phyloP scores from a whole-genome alignment of 2,113 vertebrate species.

The Esox niger region DNA sequence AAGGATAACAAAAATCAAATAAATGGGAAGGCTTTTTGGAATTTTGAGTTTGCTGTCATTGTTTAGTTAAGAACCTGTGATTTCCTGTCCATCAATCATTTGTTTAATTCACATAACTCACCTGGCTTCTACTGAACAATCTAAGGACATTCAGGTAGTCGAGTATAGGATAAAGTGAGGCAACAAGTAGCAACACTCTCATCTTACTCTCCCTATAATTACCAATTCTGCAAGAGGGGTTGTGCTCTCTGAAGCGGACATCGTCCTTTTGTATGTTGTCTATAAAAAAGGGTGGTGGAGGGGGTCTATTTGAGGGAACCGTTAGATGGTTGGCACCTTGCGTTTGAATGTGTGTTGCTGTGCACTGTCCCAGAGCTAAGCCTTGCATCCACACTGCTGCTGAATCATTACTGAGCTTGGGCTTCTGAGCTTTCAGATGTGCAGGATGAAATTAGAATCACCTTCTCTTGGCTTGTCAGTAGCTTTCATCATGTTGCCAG shows the following conservation, averaged over 20 bases:
- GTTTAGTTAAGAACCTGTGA: too few species aligned
- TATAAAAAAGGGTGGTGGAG: slow-evolving; percentile 10
- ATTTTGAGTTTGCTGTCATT: too few species aligned
- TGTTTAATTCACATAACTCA: too few species aligned
- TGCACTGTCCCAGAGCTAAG: slow-evolving; percentile 30
- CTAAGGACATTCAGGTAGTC: too few species aligned
- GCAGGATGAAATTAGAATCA: slow-evolving; percentile 48
- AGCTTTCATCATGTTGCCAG: slow-evolving; percentile 27
- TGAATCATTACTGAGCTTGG: slow-evolving; percentile 31
- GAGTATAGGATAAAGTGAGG: too few species aligned
- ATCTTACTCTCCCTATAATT: too few species aligned
- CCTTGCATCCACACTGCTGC: slow-evolving; percentile 5
- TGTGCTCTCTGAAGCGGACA: background rate
- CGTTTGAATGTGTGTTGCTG: slow-evolving; percentile 9
- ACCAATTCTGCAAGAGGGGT: background rate
- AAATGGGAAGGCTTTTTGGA: too few species aligned
- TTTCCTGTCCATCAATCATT: too few species aligned
- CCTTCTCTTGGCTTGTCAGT: slow-evolving; percentile 38
- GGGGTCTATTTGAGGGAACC: slow-evolving; percentile 10
- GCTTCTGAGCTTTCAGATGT: slow-evolving; percentile 31
- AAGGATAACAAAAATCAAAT: too few species aligned
- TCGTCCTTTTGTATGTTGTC: slow-evolving; percentile 31
- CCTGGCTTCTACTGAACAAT: too few species aligned
- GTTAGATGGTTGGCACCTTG: background rate
- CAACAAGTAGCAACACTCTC: too few species aligned